Percentiles rank a stretch among this genome's conserved stretches.
These are phyloP conservation scores for Pharmacophagus antenor DNA, from an alignment of 2,888 invertebrate species.

Conservation along the genomic window DNA sequence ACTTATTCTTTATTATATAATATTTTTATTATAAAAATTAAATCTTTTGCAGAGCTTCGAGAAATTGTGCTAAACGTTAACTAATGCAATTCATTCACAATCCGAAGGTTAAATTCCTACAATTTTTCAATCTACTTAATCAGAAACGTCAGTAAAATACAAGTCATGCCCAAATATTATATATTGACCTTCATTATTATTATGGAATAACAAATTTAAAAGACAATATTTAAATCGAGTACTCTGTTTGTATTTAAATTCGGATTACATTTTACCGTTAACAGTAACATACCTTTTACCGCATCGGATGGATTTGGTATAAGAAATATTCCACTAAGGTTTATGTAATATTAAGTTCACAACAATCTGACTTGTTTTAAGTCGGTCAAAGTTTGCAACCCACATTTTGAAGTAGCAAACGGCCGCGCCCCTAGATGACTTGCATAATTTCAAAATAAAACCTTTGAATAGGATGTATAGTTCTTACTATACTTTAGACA, in stretches of 20 bases:
- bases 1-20: too few relatives aligned
- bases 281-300: slow-evolving; percentile 6
- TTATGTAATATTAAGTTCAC: slow-evolving; percentile 24
- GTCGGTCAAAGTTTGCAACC: slow-evolving; percentile 15
- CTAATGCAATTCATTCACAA: too few relatives aligned
- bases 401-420: slow-evolving; percentile 6
- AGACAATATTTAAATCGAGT: neutral
- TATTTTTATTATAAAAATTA: too few relatives aligned
- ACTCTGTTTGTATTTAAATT: neutral
- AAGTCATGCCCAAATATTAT: neutral
- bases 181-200: too few relatives aligned
- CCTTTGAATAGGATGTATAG: too few relatives aligned
- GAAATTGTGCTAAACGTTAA: too few relatives aligned
- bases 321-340: slow-evolving; percentile 16
- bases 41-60: too few relatives aligned
- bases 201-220: neutral
- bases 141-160: neutral
- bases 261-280: slow-evolving; percentile 1
- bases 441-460: neutral
- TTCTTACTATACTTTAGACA: too few relatives aligned
- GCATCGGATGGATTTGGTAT: slow-evolving; percentile 14
- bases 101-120: too few relatives aligned
- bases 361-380: slow-evolving; percentile 12
- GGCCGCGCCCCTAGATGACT: neutral
- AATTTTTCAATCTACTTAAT: too few relatives aligned